phyloP scores from a whole-genome alignment of 2,888 invertebrate species.

The Nasonovia ribisnigri region DNA sequence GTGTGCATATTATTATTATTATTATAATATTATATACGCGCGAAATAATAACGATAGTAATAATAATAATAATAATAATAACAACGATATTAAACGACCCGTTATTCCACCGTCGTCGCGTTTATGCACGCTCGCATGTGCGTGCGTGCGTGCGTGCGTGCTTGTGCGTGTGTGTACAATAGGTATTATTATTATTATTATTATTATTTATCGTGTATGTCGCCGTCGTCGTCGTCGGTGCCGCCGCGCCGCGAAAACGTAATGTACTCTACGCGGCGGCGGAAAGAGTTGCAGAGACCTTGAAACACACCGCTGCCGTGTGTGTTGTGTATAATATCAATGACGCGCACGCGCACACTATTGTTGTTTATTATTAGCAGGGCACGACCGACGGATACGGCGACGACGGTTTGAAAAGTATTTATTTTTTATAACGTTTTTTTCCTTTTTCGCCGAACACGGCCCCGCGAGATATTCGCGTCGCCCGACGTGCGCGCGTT shows the following conservation, averaged over 20 bases:
- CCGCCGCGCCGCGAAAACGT: background rate
- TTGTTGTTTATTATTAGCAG: conserved; percentile 57
- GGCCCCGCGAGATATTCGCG: conserved; percentile 20
- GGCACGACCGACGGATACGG: conserved; percentile 25
- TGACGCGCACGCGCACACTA: conserved; percentile 37
- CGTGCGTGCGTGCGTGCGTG: background rate
- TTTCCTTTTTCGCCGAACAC: background rate
- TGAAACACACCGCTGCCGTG: conserved; percentile 31
- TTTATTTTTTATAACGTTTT: background rate
- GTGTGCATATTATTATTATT: conserved; percentile 7
- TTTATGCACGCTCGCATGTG: background rate
- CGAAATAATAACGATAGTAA: background rate
- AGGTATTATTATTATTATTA: conserved; percentile 30
- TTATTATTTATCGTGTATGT: conserved; percentile 45
- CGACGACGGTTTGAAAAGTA: conserved; percentile 10
- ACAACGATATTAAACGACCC: conserved; percentile 25
- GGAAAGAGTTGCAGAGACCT: conserved; percentile 43
- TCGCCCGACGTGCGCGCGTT: background rate
- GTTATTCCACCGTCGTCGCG: conserved; percentile 28
- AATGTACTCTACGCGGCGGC: conserved; percentile 9
- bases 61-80: conserved; percentile 28
- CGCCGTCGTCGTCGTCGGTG: background rate
- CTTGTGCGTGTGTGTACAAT: background rate
- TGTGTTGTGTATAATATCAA: conserved; percentile 32
- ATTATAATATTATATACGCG: background rate